phyloP scores from a whole-genome alignment of 2,113 vertebrate genomes.

The Bostrychus sinensis region DNA sequence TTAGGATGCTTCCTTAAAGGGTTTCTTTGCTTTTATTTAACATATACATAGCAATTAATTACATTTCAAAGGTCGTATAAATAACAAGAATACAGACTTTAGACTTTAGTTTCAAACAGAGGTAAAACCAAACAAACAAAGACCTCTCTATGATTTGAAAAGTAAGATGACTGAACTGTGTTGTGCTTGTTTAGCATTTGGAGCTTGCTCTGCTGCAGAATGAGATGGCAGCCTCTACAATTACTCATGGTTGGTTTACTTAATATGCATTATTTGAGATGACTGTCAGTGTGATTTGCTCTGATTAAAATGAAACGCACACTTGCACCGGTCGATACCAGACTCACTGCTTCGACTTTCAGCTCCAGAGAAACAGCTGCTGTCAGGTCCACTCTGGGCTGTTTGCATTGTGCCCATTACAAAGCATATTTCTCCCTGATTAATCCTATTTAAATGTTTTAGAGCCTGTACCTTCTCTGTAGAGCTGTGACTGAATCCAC shows the following conservation, averaged over 20 bases:
- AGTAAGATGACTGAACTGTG: not conserved
- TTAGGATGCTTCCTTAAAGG: no score
- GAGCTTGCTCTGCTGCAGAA: not conserved
- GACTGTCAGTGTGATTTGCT: constrained; percentile 55
- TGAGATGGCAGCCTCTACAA: constrained; percentile 8
- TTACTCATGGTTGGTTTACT: constrained; percentile 23
- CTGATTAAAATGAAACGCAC: constrained; percentile 28
- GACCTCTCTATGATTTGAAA: not conserved
- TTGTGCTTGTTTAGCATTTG: not conserved
- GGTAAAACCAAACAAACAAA: not conserved
- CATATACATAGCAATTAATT: no score
- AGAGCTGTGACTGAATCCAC: not conserved
- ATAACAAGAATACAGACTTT: no score
- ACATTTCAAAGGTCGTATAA: no score
- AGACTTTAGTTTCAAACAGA: no score
- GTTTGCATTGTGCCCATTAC: constrained; percentile 30
- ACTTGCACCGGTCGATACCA: constrained; percentile 23
- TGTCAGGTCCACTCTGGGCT: constrained; percentile 25
- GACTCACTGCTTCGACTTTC: constrained; percentile 21
- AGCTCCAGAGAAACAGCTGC: constrained; percentile 24
- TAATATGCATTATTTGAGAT: constrained; percentile 35
- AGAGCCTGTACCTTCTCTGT: not conserved
- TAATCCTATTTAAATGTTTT: not conserved
- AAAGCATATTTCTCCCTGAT: constrained; percentile 16
- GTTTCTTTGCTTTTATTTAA: no score